phyloP scores from a whole-genome alignment of 92 coral and sea anemone genomes.

The Porites lobata region DNA sequence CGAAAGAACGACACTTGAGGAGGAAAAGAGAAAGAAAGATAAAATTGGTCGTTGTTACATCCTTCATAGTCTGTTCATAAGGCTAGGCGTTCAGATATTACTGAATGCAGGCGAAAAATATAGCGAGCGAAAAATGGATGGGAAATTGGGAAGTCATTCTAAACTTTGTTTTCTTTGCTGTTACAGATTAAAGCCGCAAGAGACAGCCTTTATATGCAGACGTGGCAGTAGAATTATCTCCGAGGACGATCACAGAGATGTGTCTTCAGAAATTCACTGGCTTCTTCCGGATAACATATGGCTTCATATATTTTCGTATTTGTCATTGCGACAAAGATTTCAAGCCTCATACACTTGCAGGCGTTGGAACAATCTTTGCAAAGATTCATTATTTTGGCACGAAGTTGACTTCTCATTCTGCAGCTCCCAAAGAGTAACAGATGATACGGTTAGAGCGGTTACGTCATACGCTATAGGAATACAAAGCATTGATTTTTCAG shows the following conservation, averaged over 20 bases:
- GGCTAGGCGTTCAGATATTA: too few species aligned
- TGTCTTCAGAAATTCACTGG: conserved; percentile 27
- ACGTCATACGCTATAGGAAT: conserved; percentile 79
- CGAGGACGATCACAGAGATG: not conserved
- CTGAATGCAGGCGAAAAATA: too few species aligned
- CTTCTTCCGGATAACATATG: conserved; percentile 86
- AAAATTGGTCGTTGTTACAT: too few species aligned
- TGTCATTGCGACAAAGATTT: conserved; percentile 76
- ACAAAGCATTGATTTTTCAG: conserved; percentile 88
- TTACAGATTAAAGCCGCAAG: conserved; percentile 16
- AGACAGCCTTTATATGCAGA: conserved; percentile 1
- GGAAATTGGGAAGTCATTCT: not conserved
- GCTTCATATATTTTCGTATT: conserved; percentile 81
- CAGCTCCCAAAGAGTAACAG: conserved; percentile 54
- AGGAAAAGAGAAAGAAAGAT: too few species aligned
- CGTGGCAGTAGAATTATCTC: not conserved
- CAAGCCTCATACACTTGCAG: conserved; percentile 79
- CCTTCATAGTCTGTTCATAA: too few species aligned
- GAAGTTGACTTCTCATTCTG: conserved; percentile 79
- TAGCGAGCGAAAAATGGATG: too few species aligned
- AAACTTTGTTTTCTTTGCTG: not conserved
- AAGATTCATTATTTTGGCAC: conserved; percentile 91
- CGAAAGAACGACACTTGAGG: too few species aligned
- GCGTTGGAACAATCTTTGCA: conserved; percentile 87
- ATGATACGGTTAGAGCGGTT: conserved; percentile 70